Conservation (phyloP, 2,888 invertebrate genomes). For the Linnaemya vulpina region DNA sequence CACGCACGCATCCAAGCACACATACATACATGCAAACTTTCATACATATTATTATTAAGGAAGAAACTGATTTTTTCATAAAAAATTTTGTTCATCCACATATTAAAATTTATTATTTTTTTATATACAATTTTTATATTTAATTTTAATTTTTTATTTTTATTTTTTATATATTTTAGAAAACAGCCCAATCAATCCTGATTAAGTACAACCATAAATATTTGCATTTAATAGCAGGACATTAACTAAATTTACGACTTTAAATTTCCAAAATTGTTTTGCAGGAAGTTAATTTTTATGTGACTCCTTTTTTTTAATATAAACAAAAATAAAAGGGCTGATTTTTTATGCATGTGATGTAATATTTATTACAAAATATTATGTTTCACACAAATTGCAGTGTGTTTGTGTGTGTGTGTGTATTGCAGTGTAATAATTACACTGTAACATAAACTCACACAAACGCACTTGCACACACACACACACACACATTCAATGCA, state of each 20-base stretch:
- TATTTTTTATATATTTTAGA: background rate
- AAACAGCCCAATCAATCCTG: background rate
- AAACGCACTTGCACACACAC: slow-evolving; percentile 2
- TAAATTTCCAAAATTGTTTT: background rate
- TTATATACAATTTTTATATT: no score
- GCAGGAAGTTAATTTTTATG: slow-evolving; percentile 11
- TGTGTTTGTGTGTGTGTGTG: background rate
- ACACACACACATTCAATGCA: slow-evolving; percentile 59
- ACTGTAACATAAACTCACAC: slow-evolving; percentile 16
- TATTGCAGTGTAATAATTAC: background rate
- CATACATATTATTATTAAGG: no score
- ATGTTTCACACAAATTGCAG: slow-evolving; percentile 49
- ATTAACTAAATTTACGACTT: slow-evolving; percentile 36
- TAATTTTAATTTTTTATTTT: background rate
- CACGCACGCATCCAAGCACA: background rate
- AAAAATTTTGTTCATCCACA: background rate
- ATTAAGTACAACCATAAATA: background rate
- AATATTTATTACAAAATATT: slow-evolving; percentile 65
- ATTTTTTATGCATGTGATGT: slow-evolving; percentile 9
- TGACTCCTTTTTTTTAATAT: background rate
- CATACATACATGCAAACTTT: no score
- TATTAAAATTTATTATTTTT: background rate
- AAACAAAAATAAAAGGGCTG: background rate
- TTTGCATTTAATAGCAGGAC: slow-evolving; percentile 21
- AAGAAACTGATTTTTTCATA: no score